These are phyloP conservation scores for Falco rusticolus DNA, from an alignment of 2,797 vertebrate species.

Conservation along the genomic window DNA sequence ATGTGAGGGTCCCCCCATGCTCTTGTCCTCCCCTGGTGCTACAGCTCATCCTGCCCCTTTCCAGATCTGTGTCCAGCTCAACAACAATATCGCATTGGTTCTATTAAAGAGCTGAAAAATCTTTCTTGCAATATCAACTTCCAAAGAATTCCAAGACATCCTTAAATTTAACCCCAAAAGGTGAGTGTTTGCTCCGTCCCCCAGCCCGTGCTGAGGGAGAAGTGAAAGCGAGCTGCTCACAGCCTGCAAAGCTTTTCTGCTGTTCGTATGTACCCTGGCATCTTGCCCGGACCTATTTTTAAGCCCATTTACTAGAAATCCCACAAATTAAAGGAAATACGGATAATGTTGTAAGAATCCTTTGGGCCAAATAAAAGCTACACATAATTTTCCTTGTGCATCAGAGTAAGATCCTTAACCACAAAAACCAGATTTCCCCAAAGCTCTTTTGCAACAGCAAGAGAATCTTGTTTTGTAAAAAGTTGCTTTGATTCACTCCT, in stretches of 20 bases:
- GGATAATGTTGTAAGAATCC: constrained; percentile 79
- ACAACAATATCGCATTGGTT: accelerated
- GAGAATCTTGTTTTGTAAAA: constrained; percentile 65
- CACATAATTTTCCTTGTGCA: constrained; percentile 56
- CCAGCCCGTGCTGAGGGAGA: not conserved
- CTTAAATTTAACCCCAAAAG: not conserved
- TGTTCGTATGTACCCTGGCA: constrained; percentile 73
- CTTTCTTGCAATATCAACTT: not conserved
- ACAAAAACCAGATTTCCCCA: constrained; percentile 71
- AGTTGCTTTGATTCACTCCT: constrained; percentile 56
- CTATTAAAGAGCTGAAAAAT: not conserved
- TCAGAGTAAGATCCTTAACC: constrained; percentile 68
- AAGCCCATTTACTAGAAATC: constrained; percentile 85
- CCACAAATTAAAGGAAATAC: constrained; percentile 83
- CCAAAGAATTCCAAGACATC: not conserved
- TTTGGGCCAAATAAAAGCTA: constrained; percentile 76
- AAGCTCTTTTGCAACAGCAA: constrained; percentile 68
- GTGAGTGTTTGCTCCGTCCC: not conserved
- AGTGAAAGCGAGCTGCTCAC: constrained; percentile 29
- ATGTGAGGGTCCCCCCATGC: accelerated
- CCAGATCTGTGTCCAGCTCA: not conserved
- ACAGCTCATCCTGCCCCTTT: not conserved
- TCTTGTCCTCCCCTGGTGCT: not conserved
- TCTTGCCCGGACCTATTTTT: constrained; percentile 80
- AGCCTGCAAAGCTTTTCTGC: constrained; percentile 54